Percentiles rank a stretch among this genome's conserved stretches.
Evolutionary conservation across 2,113 vertebrate species (phyloP).

Genomic region (Sapajus apella): DNA sequence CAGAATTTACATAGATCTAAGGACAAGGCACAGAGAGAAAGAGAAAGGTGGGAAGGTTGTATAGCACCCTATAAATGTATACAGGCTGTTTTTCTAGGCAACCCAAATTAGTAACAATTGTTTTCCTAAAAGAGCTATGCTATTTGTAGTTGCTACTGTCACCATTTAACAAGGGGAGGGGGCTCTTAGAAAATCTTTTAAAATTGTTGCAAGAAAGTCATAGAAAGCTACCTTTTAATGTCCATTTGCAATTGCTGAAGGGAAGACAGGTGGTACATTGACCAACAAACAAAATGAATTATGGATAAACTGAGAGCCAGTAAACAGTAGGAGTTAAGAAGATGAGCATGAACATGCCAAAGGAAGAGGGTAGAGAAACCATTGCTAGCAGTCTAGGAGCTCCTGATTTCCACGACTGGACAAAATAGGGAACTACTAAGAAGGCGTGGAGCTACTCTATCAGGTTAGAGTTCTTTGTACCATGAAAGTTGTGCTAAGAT

Average conservation of each 20-base stretch:
- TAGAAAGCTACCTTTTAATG: not conserved
- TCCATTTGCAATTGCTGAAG: not conserved
- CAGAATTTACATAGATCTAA: not conserved
- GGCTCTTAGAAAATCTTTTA: not conserved
- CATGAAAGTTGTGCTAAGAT: not conserved
- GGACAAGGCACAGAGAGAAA: not conserved
- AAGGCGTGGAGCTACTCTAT: not conserved
- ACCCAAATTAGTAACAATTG: not conserved
- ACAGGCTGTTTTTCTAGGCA: not conserved
- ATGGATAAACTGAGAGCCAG: not conserved
- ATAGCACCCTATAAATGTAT: not conserved
- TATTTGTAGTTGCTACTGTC: not conserved
- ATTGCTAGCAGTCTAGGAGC: not conserved
- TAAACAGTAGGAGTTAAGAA: not conserved
- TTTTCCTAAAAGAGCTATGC: not conserved
- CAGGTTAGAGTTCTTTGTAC: not conserved
- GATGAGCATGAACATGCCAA: not conserved
- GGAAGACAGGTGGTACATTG: not conserved
- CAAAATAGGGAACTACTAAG: not conserved
- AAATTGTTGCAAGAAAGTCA: not conserved
- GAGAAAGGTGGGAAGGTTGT: not conserved
- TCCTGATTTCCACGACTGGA: not conserved
- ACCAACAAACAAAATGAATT: not conserved
- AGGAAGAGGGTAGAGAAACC: not conserved
- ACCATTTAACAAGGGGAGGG: not conserved